Evolutionary conservation across 2,888 invertebrate species (phyloP), one percentile per base, ranked within the genome.

Genomic region (Lymantria monacha): DNA sequence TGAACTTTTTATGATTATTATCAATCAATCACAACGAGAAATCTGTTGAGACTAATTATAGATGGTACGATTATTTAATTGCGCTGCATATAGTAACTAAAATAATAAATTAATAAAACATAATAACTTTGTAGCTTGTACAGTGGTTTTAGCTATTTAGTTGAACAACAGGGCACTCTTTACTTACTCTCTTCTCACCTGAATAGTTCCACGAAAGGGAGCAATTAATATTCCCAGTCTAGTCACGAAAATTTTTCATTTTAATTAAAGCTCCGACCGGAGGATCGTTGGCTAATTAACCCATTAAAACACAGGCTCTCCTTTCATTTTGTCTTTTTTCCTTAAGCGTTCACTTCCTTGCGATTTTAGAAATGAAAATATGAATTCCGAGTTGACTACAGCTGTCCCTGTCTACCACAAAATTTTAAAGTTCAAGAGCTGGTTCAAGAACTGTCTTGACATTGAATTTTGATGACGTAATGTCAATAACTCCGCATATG

Each of bases 211-310:
- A 76, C 74, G 81, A 81, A 84, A 84, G 79, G 77, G 72, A 81
- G 82, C 85, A 85, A 90, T 88, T 88, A 85, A 85, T 88, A 83
- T 77, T 67, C 72, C 65, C 66, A 87, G 85, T 89, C 83, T 79
- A 87, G 88, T 89, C 87, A 88, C 88, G 88, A 87, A 85, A 83
- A 79, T 85, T 89, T 89, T 89, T 87, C 87, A 87, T 88, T 90
- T 90, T 90, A 89, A 90, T 90, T 90, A 90, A 89, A 88, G 80
- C 83, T 70, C 80, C 80, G 70, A 83, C 85, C 80, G 82, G 80
- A 74, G 89, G 83, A 88, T 90, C 87, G 85, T 76, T 77, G 81
- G 83, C 90, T 90, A 90, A 91, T 91, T 90, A 88, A 89, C 88
- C 88, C 88, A 90, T 91, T 90, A 90, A 87, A 90, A 89, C 82